Percentiles rank a stretch among this genome's conserved stretches.
Evolutionary conservation across 2,797 vertebrate species (phyloP).

Genomic region (Oryzias sinensis): DNA sequence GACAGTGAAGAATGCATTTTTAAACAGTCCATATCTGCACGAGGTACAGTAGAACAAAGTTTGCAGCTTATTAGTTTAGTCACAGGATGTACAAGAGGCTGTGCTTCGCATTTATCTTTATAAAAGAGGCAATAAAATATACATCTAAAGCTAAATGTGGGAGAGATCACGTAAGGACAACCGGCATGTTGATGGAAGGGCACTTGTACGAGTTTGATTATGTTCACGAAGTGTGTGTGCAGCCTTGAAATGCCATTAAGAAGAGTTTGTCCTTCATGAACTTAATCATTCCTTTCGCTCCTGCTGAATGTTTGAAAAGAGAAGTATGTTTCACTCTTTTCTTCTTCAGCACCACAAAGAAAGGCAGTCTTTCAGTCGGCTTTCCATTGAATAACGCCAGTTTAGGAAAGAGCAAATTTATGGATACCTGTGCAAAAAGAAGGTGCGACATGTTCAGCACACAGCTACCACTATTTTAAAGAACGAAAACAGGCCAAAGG

Average conservation of each 20-base stretch:
- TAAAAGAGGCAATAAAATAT: not conserved
- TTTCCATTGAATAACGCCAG: constrained; percentile 59
- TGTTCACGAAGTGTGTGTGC: constrained; percentile 17
- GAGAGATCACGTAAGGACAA: not conserved
- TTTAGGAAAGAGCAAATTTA: constrained; percentile 32
- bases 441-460: constrained; percentile 10
- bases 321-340: constrained; percentile 43
- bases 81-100: constrained; percentile 13
- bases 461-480: not conserved
- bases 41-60: constrained; percentile 21
- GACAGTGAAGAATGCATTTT: constrained; percentile 15
- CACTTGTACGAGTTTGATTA: constrained; percentile 16
- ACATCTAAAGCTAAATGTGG: constrained; percentile 8
- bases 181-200: constrained; percentile 1
- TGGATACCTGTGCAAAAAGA: constrained; percentile 28
- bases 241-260: constrained; percentile 50
- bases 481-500: not conserved
- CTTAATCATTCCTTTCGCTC: constrained; percentile 53
- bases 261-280: constrained; percentile 62
- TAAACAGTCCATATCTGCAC: constrained; percentile 6
- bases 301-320: constrained; percentile 61
- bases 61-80: constrained; percentile 47
- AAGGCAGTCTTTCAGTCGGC: too few species aligned
- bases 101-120: constrained; percentile 28
- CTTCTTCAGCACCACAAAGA: constrained; percentile 5